These are phyloP conservation scores for Montipora cactus DNA, from an alignment of 64 coral and sea anemone genomes.

Conservation along the genomic window DNA sequence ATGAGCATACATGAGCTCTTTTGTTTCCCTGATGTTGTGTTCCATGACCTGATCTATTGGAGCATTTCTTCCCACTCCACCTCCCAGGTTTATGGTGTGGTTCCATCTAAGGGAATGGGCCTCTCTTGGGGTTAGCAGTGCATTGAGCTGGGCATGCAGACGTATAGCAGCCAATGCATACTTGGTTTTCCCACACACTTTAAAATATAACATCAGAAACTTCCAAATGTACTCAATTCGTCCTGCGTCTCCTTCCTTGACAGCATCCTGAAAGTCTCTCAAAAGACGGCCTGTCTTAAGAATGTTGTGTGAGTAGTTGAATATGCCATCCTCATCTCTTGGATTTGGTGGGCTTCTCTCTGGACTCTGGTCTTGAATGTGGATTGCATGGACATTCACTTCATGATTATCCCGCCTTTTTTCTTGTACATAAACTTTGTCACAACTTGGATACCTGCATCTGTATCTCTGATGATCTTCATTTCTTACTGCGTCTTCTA, in stretches of 20 bases:
- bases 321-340: conserved; percentile 33
- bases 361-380: background rate
- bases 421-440: background rate
- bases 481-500: background rate
- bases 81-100: conserved; percentile 25
- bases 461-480: background rate
- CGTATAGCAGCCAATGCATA: conserved; percentile 55
- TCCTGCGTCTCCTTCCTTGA: conserved; percentile 76
- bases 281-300: conserved; percentile 54
- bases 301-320: conserved; percentile 55
- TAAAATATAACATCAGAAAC: conserved; percentile 62
- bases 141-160: conserved; percentile 46
- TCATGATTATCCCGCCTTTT: conserved; percentile 26
- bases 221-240: conserved; percentile 54
- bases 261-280: conserved; percentile 55
- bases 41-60: conserved; percentile 39
- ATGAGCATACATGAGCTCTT: conserved; percentile 22
- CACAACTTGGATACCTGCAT: conserved; percentile 8
- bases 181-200: conserved; percentile 54
- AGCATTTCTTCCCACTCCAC: conserved; percentile 45
- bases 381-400: conserved; percentile 6
- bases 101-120: conserved; percentile 70
- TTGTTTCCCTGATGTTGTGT: conserved; percentile 18
- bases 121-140: conserved; percentile 44
- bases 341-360: conserved; percentile 21